phyloP scores from a whole-genome alignment of 2,888 invertebrate species.

The Ormyrus nitidulus region DNA sequence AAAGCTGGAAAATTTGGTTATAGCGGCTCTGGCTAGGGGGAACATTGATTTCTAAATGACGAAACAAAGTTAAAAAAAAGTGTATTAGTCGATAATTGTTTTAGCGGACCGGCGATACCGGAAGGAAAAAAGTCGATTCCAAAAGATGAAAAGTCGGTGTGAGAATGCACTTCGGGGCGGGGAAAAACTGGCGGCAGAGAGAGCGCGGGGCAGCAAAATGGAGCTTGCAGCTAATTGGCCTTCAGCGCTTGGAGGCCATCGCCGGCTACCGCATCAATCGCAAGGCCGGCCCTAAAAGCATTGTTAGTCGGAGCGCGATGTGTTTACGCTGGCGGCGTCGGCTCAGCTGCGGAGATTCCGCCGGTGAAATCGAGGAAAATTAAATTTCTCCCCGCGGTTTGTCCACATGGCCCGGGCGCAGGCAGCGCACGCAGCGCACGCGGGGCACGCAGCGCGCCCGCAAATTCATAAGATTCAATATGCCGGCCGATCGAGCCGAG shows the following conservation, averaged over 20 bases:
- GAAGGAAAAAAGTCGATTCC: too few species aligned
- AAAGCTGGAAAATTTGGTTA: too few species aligned
- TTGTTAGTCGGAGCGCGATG: not conserved
- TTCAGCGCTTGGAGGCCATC: constrained; percentile 5
- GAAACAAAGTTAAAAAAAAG: too few species aligned
- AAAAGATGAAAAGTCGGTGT: too few species aligned
- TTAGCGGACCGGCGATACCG: too few species aligned
- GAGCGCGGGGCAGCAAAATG: too few species aligned
- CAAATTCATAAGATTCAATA: constrained; percentile 75
- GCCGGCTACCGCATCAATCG: constrained; percentile 38
- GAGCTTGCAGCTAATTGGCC: constrained; percentile 1
- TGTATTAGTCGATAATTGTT: too few species aligned
- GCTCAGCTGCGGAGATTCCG: constrained; percentile 17
- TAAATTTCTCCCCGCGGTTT: constrained; percentile 68
- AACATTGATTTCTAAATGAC: too few species aligned
- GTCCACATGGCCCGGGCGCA: constrained; percentile 43
- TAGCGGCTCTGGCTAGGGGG: too few species aligned
- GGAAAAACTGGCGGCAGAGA: not conserved
- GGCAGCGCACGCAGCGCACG: constrained; percentile 3
- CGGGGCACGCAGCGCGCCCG: constrained; percentile 57
- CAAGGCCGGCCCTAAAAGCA: constrained; percentile 20
- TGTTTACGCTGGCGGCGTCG: not conserved
- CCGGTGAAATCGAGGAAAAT: constrained; percentile 68
- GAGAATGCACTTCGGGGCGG: too few species aligned
- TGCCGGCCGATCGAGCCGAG: constrained; percentile 63